These are phyloP conservation scores for Sciurus vulgaris DNA, from an alignment of 2,797 vertebrate genomes.

Conservation along the genomic window DNA sequence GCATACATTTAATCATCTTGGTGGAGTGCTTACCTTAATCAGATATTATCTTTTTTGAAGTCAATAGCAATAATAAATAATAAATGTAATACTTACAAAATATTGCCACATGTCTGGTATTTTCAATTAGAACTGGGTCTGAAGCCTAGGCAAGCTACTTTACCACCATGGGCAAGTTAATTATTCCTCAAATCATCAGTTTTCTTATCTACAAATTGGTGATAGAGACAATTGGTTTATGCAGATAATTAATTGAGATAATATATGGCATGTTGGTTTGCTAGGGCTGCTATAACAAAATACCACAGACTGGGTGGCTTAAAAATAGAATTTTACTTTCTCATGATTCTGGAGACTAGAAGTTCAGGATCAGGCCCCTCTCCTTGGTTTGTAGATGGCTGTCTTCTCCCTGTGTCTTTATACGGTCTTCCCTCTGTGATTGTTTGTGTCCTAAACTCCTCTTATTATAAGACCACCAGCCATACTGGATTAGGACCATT, in stretches of 20 bases:
- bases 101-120: slow-evolving; percentile 6
- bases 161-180: not conserved
- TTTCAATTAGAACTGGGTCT: not conserved
- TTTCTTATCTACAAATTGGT: slow-evolving; percentile 12
- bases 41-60: slow-evolving; percentile 38
- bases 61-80: slow-evolving; percentile 35
- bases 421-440: rapidly evolving
- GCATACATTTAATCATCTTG: slow-evolving; percentile 9
- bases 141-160: not conserved
- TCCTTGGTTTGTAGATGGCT: not conserved
- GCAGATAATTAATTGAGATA: not conserved
- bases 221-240: not conserved
- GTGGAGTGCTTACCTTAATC: not conserved
- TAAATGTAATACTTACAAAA: slow-evolving; percentile 57
- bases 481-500: not conserved
- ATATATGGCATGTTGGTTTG: not conserved
- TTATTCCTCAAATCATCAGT: not conserved
- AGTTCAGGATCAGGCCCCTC: not conserved
- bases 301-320: not conserved
- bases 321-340: slow-evolving; percentile 32
- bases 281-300: not conserved
- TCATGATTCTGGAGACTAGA: not conserved
- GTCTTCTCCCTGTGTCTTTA: not conserved
- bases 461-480: not conserved
- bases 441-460: not conserved